Evolutionary conservation across 2,113 vertebrate genomes (phyloP).

Genomic region (Percopsis transmontana): DNA sequence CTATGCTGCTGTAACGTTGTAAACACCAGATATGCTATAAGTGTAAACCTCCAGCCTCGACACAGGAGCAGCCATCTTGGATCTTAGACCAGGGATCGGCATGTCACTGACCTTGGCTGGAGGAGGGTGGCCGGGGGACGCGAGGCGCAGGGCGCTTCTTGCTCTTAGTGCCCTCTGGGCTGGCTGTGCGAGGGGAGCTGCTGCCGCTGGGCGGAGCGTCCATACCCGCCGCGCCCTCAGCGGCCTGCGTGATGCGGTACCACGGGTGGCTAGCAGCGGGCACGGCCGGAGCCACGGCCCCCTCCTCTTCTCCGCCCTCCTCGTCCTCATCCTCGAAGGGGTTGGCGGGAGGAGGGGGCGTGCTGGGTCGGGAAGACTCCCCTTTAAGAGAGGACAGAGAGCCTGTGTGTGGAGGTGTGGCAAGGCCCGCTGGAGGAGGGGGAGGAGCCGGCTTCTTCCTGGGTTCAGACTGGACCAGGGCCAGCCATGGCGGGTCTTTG

Average conservation of each 20-base stretch:
- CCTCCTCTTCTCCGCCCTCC: slow-evolving; percentile 50
- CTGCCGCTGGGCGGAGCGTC: slow-evolving; percentile 45
- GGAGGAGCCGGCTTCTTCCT: slow-evolving; percentile 91
- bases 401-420: slow-evolving; percentile 57
- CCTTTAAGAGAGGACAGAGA: slow-evolving; percentile 70
- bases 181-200: slow-evolving; percentile 75
- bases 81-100: not conserved
- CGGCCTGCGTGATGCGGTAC: slow-evolving; percentile 85
- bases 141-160: slow-evolving; percentile 89
- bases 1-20: not conserved
- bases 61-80: no score
- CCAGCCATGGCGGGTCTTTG: slow-evolving; percentile 95
- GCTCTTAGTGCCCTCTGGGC: slow-evolving; percentile 76
- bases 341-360: slow-evolving; percentile 80
- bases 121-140: slow-evolving; percentile 70
- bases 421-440: slow-evolving; percentile 63
- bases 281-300: slow-evolving; percentile 31
- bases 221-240: slow-evolving; percentile 34
- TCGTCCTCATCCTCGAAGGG: slow-evolving; percentile 88
- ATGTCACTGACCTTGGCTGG: slow-evolving; percentile 57
- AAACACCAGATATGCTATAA: not conserved
- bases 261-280: slow-evolving; percentile 84
- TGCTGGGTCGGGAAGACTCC: slow-evolving; percentile 57
- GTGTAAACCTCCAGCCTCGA: no score
- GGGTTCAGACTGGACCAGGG: slow-evolving; percentile 87